Percentiles rank a stretch among this genome's conserved stretches.
Conservation (phyloP, 2,113 vertebrate species). For the Pachyramphus minor region DNA sequence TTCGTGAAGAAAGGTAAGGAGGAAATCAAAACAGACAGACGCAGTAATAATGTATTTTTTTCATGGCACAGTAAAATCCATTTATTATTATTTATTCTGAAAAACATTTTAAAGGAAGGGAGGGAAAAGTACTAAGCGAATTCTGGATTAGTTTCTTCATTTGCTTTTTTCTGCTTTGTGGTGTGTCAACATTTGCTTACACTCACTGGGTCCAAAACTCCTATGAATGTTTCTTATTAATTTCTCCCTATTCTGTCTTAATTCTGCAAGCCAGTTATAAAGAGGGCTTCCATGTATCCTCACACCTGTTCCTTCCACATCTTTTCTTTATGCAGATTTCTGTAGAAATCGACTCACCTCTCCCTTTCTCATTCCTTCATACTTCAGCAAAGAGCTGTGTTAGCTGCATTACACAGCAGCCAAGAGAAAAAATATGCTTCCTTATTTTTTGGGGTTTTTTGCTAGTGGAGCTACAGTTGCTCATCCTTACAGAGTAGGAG, state of each 20-base stretch:
- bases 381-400: neutral
- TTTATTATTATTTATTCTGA: neutral
- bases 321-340: neutral
- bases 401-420: neutral
- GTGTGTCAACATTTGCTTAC: neutral
- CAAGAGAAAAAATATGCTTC: neutral
- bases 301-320: neutral
- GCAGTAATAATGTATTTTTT: neutral
- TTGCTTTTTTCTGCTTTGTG: neutral
- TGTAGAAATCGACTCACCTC: neutral
- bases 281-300: neutral
- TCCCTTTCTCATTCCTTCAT: neutral
- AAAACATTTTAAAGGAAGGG: neutral
- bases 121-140: neutral
- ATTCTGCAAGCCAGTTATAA: neutral
- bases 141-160: neutral
- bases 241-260: neutral
- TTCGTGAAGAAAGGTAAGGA: slow-evolving; percentile 83
- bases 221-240: neutral
- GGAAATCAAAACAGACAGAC: neutral
- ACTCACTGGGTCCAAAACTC: neutral
- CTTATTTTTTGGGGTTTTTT: neutral
- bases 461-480: neutral
- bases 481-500: neutral
- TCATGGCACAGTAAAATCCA: neutral